Conservation (phyloP, 2,888 invertebrate genomes). For the Caenorhabditis sp. region DNA sequence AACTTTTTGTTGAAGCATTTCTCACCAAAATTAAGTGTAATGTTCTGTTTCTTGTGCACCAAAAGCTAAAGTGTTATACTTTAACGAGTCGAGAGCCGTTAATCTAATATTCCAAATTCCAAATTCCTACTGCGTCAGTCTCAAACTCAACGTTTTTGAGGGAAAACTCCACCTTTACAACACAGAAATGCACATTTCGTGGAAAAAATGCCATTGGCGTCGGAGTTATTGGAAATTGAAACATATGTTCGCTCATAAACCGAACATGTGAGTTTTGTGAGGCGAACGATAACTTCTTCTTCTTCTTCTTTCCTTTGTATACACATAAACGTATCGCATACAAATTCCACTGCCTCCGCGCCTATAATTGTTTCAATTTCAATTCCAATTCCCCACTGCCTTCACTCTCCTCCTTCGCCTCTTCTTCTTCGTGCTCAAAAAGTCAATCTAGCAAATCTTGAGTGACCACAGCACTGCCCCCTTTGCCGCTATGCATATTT, state of each 20-base stretch:
- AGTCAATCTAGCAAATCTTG: conserved; percentile 56
- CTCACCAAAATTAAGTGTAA: too few species aligned
- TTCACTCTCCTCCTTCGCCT: too few species aligned
- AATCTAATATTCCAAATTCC: conserved; percentile 10
- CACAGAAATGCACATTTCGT: neutral
- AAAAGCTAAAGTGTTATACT: too few species aligned
- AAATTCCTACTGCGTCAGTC: too few species aligned
- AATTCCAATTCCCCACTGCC: conserved; percentile 35
- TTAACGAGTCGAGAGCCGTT: neutral
- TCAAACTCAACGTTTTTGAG: neutral
- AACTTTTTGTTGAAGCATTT: conserved; percentile 38
- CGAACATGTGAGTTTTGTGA: neutral
- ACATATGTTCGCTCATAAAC: conserved; percentile 22
- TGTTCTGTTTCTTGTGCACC: too few species aligned
- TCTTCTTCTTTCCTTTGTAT: neutral
- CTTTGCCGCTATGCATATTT: conserved; percentile 52
- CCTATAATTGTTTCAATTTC: conserved; percentile 44
- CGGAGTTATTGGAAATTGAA: conserved; percentile 16
- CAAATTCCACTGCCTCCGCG: neutral
- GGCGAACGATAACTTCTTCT: too few species aligned
- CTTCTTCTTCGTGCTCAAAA: conserved; percentile 46
- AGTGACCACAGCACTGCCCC: conserved; percentile 51
- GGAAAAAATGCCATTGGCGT: neutral
- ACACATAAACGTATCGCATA: too few species aligned
- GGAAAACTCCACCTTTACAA: neutral